phyloP scores from a whole-genome alignment of 2,113 vertebrate species.

The Oryzias melastigma region DNA sequence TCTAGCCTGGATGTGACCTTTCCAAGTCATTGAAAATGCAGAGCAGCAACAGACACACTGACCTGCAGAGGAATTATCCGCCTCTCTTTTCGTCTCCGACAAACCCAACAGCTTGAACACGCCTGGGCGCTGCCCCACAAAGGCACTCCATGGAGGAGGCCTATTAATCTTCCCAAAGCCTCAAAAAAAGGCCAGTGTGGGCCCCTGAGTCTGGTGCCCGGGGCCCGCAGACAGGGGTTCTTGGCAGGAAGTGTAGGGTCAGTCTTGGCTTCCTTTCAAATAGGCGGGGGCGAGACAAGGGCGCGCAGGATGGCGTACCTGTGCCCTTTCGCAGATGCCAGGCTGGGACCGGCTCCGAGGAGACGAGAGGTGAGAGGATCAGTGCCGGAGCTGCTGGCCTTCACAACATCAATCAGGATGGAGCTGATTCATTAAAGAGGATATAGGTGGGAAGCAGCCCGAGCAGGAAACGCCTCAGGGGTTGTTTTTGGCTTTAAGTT shows the following conservation, averaged over 20 bases:
- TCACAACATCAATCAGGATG: constrained; percentile 57
- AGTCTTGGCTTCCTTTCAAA: constrained; percentile 75
- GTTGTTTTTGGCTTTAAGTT: too few relatives aligned
- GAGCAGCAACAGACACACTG: constrained; percentile 60
- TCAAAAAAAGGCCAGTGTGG: constrained; percentile 41
- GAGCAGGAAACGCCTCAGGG: not conserved
- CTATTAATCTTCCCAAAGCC: constrained; percentile 78
- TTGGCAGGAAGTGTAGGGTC: constrained; percentile 60
- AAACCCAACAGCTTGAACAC: constrained; percentile 77
- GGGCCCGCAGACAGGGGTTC: constrained; percentile 62
- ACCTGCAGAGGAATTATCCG: constrained; percentile 75
- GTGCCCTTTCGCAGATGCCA: constrained; percentile 74
- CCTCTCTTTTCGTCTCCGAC: constrained; percentile 67
- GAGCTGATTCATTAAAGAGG: constrained; percentile 44
- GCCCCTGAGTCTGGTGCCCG: constrained; percentile 59
- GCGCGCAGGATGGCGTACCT: constrained; percentile 61
- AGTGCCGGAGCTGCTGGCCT: constrained; percentile 49
- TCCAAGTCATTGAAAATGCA: constrained; percentile 69
- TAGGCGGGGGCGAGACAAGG: constrained; percentile 60
- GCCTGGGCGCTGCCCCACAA: constrained; percentile 75
- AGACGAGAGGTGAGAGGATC: constrained; percentile 53
- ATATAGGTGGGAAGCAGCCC: constrained; percentile 28
- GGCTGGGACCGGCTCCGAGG: constrained; percentile 50
- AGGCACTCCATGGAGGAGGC: constrained; percentile 65
- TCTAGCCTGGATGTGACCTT: constrained; percentile 64